These are phyloP conservation scores for Catostylus mosaicus DNA, from an alignment of 30 jellyfish, hydroid and myxozoan species.

Conservation along the genomic window DNA sequence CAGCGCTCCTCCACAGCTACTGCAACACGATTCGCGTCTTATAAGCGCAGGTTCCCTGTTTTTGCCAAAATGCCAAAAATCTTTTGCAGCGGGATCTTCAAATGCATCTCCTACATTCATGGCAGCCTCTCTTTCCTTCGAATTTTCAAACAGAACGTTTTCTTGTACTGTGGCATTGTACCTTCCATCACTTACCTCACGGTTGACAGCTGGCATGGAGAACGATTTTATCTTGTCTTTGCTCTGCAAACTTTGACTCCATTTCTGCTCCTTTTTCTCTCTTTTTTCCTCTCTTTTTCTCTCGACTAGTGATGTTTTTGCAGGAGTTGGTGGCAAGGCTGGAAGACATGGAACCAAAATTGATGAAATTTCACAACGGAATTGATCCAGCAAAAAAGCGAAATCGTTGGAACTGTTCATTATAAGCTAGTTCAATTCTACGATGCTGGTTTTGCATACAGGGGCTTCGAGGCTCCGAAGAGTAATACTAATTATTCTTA, in stretches of 20 bases:
- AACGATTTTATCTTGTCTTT: background rate
- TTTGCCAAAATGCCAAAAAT: constrained; percentile 44
- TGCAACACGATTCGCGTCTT: constrained; percentile 48
- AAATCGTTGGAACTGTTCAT: too few species aligned
- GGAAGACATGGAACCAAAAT: too few species aligned
- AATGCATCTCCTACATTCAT: constrained; percentile 7
- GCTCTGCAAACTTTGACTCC: background rate
- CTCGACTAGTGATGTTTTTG: constrained; percentile 22
- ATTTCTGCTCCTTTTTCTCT: constrained; percentile 1
- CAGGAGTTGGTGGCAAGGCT: constrained; percentile 17
- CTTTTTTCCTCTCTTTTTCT: background rate
- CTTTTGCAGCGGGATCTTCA: constrained; percentile 37
- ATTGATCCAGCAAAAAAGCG: too few species aligned
- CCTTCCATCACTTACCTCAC: background rate
- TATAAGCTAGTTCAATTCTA: too few species aligned
- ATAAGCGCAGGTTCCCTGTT: background rate
- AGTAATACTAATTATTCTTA: too few species aligned
- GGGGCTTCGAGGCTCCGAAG: too few species aligned
- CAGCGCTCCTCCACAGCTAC: constrained; percentile 70
- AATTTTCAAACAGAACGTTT: background rate
- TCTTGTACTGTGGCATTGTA: background rate
- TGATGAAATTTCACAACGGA: too few species aligned
- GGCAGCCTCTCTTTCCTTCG: background rate
- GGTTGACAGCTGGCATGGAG: background rate
- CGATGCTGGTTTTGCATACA: too few species aligned